Percentiles rank a stretch among this genome's conserved stretches.
phyloP scores from a whole-genome alignment of 2,797 vertebrate genomes.

The Artibeus lituratus region DNA sequence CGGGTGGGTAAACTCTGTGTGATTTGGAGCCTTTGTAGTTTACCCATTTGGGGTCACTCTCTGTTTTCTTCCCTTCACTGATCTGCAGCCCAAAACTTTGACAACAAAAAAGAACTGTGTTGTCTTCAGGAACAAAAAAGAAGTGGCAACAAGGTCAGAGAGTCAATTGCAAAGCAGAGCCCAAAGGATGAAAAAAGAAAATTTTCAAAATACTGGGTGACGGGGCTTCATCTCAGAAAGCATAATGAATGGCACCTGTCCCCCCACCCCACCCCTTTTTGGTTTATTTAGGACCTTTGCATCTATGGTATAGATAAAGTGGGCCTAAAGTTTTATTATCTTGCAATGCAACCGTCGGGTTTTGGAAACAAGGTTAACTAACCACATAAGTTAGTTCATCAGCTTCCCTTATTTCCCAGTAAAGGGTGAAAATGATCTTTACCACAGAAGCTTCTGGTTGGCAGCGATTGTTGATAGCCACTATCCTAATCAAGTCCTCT shows the following conservation, averaged over 20 bases:
- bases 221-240: not conserved
- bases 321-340: not conserved
- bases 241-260: not conserved
- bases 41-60: not conserved
- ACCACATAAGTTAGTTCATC: not conserved
- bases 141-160: not conserved
- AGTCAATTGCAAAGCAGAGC: not conserved
- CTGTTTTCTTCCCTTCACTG: not conserved
- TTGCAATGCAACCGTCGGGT: not conserved
- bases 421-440: not conserved
- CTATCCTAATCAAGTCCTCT: not conserved
- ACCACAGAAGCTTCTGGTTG: not conserved
- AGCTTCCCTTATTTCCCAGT: not conserved
- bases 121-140: not conserved
- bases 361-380: not conserved
- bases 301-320: not conserved
- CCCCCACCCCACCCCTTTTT: not conserved
- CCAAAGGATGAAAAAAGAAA: not conserved
- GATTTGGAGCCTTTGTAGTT: not conserved
- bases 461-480: not conserved
- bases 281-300: not conserved
- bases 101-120: not conserved
- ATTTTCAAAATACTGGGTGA: not conserved
- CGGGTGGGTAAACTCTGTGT: not conserved
- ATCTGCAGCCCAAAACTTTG: not conserved